Percentiles rank a stretch among this genome's conserved stretches.
phyloP scores from a whole-genome alignment of 1,140 invertebrate species.

The Riptortus pedestris region DNA sequence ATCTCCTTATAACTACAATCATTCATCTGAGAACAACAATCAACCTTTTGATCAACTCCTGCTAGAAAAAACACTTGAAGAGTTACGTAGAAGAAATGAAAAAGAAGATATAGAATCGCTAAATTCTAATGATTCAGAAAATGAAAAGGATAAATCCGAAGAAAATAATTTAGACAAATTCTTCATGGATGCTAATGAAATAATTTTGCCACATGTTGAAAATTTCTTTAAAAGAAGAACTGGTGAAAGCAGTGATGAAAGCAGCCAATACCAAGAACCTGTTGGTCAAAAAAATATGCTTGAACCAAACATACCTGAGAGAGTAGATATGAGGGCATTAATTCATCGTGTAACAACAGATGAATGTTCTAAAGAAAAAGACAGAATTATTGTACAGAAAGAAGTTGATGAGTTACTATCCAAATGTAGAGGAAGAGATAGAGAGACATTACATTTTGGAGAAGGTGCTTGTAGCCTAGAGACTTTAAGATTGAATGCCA shows the following conservation, averaged over 20 bases:
- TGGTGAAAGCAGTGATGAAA: neutral
- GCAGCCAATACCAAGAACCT: conserved; percentile 6
- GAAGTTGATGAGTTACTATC: conserved; percentile 42
- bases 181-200: conserved; percentile 13
- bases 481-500: conserved; percentile 36
- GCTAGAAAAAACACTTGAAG: conserved; percentile 8
- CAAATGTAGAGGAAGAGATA: conserved; percentile 41
- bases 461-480: conserved; percentile 41
- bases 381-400: conserved; percentile 24
- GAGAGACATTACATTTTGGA: conserved; percentile 47
- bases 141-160: neutral
- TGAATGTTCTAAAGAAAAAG: conserved; percentile 13
- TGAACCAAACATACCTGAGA: neutral
- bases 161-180: conserved; percentile 7
- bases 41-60: conserved; percentile 12
- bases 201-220: conserved; percentile 10
- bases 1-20: neutral
- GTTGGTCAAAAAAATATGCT: neutral
- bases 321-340: conserved; percentile 1
- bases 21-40: neutral
- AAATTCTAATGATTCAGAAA: conserved; percentile 9
- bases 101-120: conserved; percentile 3
- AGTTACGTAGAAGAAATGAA: conserved; percentile 11
- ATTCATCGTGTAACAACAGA: conserved; percentile 8
- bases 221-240: conserved; percentile 10